A percentile compares a stretch with the other conserved stretches of the same genome.
Conservation (phyloP, 2,888 invertebrate genomes). For the Hesperia comma region DNA sequence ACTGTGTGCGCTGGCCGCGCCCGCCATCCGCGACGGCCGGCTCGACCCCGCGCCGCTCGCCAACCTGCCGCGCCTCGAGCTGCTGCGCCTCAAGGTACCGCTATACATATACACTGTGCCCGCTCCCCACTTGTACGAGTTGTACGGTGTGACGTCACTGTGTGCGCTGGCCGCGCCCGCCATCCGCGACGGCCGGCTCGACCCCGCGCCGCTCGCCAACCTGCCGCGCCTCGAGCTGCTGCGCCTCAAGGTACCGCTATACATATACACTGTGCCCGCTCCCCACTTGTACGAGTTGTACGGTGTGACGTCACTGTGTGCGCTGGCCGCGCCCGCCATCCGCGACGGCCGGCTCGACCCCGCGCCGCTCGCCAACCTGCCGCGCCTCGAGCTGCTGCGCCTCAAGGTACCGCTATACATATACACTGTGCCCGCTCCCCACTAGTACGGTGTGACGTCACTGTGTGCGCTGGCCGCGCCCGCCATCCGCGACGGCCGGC, state of each 20-base stretch:
- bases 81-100: constrained; percentile 80
- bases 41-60: constrained; percentile 85
- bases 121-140: too few relatives aligned
- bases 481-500: constrained; percentile 87
- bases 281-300: too few relatives aligned
- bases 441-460: too few relatives aligned
- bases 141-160: too few relatives aligned
- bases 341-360: constrained; percentile 87
- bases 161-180: constrained; percentile 88
- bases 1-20: constrained; percentile 88
- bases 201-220: constrained; percentile 83
- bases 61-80: constrained; percentile 89
- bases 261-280: too few relatives aligned
- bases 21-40: constrained; percentile 88
- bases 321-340: constrained; percentile 89
- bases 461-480: constrained; percentile 88
- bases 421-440: too few relatives aligned
- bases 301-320: constrained; percentile 86
- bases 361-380: constrained; percentile 84
- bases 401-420: too few relatives aligned
- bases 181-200: constrained; percentile 87
- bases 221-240: constrained; percentile 89
- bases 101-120: background rate
- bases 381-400: constrained; percentile 88
- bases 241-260: constrained; percentile 80